Evolutionary conservation across 2,888 invertebrate genomes (phyloP), one percentile per base, ranked within the genome.

Genomic region (Galerucella nymphaeae): DNA sequence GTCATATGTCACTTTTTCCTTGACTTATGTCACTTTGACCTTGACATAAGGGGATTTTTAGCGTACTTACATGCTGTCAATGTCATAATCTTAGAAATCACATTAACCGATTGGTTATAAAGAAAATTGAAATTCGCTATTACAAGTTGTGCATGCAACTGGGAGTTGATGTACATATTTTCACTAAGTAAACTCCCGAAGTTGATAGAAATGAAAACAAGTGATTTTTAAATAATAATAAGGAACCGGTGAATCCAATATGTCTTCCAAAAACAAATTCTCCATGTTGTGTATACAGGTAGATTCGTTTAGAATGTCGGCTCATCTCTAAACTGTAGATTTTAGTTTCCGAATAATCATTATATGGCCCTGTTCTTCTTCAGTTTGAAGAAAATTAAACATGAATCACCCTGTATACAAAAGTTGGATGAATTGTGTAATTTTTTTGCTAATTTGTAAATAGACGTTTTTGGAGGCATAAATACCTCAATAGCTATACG

Each of bases 121-220:
- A 23, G 23, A 1, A 3, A 3, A 3, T 23, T 23, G 23, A 23
- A 23, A n/a, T n/a, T n/a, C n/a, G n/a, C n/a, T n/a, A n/a, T n/a
- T n/a, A n/a, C 23, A 3, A 0, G 23, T 3, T 30, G 8, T 48
- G 6, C n/a, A n/a, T 48, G 48, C n/a, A n/a, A 48, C 5, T 48
- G 48, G 48, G 48, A 48, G 48, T 48, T 48, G 48, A 48, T 48
- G 48, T 48, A 48, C n/a, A 48, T 48, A 48, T 48, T 48, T 48
- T 14, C n/a, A 48, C 4, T 48, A 48, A 48, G 48, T 48, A 14
- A 48, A n/a, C 48, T 48, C 48, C 45, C 48, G n/a, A 48, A 6
- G 6, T 48, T 48, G n/a, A n/a, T 48, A 5, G 4, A 48, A 48
- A n/a, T 48, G n/a, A 48, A 48, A 48, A 48, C 48, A 48, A 48